Conservation (phyloP, 2,113 vertebrate species). For the Gopherus flavomarginatus region DNA sequence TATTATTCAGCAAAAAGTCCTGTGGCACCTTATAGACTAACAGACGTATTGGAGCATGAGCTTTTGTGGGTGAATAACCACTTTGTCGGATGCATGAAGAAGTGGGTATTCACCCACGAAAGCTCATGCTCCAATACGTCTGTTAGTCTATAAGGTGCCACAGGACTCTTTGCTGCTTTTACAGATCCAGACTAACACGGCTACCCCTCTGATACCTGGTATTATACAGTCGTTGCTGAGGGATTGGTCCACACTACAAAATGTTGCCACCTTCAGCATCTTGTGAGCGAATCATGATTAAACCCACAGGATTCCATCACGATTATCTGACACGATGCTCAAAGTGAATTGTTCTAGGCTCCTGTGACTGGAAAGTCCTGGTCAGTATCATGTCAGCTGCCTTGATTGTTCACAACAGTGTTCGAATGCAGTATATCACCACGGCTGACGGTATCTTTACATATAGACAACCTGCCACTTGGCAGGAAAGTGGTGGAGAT, state of each 20-base stretch:
- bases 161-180: too few relatives aligned
- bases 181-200: too few relatives aligned
- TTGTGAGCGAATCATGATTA: not conserved
- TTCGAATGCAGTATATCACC: conserved; percentile 47
- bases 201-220: not conserved
- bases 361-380: not conserved
- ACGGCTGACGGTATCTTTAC: not conserved
- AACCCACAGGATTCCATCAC: not conserved
- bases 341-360: not conserved
- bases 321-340: not conserved
- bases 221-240: rapidly evolving
- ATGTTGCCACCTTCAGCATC: not conserved
- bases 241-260: not conserved
- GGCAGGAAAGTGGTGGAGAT: not conserved
- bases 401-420: conserved; percentile 7
- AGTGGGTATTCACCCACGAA: too few relatives aligned
- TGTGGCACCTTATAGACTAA: too few relatives aligned
- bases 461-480: not conserved
- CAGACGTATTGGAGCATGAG: too few relatives aligned
- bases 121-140: too few relatives aligned
- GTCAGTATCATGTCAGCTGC: conserved; percentile 21
- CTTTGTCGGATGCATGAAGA: too few relatives aligned
- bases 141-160: too few relatives aligned
- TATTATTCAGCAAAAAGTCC: not conserved
- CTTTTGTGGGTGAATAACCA: too few relatives aligned